These are phyloP conservation scores for Coleophora flavipennella DNA, from an alignment of 2,888 invertebrate species.

Conservation along the genomic window DNA sequence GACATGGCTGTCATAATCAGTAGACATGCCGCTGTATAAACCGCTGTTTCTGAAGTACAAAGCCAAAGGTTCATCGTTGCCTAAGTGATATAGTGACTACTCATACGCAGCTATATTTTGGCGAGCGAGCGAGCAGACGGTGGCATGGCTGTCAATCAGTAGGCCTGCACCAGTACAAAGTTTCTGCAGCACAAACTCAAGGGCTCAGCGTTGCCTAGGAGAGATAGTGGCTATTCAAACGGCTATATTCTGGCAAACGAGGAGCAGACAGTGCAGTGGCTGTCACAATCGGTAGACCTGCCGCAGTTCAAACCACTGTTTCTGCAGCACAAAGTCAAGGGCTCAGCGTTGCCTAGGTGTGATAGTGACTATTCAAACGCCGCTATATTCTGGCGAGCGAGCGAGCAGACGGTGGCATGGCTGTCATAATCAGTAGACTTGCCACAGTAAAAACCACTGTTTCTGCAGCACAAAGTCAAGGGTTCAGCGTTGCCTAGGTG, in stretches of 20 bases:
- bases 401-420: constrained; percentile 97
- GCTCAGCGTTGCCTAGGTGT: constrained; percentile 93
- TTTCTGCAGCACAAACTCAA: constrained; percentile 91
- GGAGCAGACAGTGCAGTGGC: constrained; percentile 98
- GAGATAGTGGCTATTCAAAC: no score
- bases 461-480: constrained; percentile 89
- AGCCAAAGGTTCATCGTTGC: constrained; percentile 93
- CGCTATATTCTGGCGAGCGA: no score
- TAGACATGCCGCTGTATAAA: constrained; percentile 97
- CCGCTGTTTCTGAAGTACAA: constrained; percentile 88
- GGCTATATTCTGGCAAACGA: no score
- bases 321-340: constrained; percentile 89
- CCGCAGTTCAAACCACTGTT: constrained; percentile 95
- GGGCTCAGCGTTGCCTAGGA: constrained; percentile 96
- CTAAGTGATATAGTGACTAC: constrained; percentile 76
- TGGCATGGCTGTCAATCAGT: constrained; percentile 96
- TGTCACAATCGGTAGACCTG: constrained; percentile 90
- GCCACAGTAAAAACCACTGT: constrained; percentile 92
- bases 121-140: no score
- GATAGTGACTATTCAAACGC: no score
- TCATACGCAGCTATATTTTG: no score
- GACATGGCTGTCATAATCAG: constrained; percentile 92
- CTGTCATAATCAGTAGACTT: constrained; percentile 91
- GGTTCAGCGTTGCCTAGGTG: constrained; percentile 96
- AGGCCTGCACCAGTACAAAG: constrained; percentile 95